Evolutionary conservation across 2,797 vertebrate species (phyloP), one percentile per base, ranked within the genome.

Genomic region (Gephyroberyx darwinii): DNA sequence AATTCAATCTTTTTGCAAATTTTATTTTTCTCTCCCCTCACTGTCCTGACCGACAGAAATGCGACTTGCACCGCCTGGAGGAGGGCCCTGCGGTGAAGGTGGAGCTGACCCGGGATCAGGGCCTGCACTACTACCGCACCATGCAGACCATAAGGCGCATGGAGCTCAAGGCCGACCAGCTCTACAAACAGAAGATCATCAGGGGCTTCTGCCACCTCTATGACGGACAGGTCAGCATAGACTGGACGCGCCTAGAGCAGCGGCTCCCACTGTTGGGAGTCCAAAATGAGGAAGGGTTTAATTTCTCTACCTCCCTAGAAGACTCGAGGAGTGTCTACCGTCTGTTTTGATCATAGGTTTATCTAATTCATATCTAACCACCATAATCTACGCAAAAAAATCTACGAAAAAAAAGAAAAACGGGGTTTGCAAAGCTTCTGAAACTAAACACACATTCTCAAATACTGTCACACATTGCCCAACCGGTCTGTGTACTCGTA

Each of bases 121-220:
- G 96, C 1, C 94, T 99, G 43, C 91, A 93, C 8, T 98, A 96
- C 84, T 99, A 99, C 86, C 94, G 93, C 75, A 95, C 92, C 74
- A 97, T 99, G 98, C 98, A 99, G 92, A 94, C 83, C 0, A 93
- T 99, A 52, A 91, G 98, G 3, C 95, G 96, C 67, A 98, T 98
- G 97, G 97, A 99, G 92, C 93, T 99, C 0, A 99, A 98, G 83
- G 94, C 98, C 0, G 98, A 99, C 62, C 97, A 99, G 91, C 93
- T 99, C 0, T 98, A 99, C 92, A 99, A 99, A 61, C 98, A 99
- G 93, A 99, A 99, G 90, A 98, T 99, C 81, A 98, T 99, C 82
- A 89, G 97, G 60, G 97, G 98, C 20, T 99, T 99, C 92, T 99
- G 98, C 69, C 98, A 98, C 86, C 94, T 99, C 54, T 98, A 95